Evolutionary conservation across 92 coral and sea anemone genomes (phyloP), one percentile per base, ranked within the genome.

Genomic region (Zoanthus sansibaricus): DNA sequence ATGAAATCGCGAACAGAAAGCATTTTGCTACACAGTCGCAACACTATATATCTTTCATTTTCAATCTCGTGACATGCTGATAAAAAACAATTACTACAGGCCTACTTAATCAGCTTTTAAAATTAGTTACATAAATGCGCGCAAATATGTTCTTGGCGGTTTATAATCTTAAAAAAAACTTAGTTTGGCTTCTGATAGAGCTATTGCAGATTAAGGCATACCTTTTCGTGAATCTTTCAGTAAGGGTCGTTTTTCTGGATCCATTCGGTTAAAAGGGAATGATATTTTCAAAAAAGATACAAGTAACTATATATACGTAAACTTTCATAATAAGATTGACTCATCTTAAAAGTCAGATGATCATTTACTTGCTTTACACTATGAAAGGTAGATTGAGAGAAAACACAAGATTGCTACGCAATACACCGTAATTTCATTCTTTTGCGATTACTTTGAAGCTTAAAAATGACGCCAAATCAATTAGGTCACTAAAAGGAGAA

Each of bases 161-260:
- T 25, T 25, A 25, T 25, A 25, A 25, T 25, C 25, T 25, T 25
- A 25, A 25, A 25, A 25, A 25, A 25, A 25, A 0, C 25, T 25
- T 25, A 25, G 25, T 17, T 75, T 21, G 9, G 61, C 46, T 46
- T 9, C n/a, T 52, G 9, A 18, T 76, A 52, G 37, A 76, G 25
- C 25, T 14, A 21, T 52, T 58, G 5, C n/a, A 15, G 64, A 58
- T 37, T 37, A 58, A 58, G 6, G 54, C 82, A 76, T 51, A 76
- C 82, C 82, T 76, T 54, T 32, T 44, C 54, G 1, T n/a, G 82
- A 76, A 5, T 30, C 82, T 76, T 58, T 47, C 30, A 76, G 64
- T 52, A 76, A 25, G 11, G 68, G 67, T 54, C 30, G 66, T 25
- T 25, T 21, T 18, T 76, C 25, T 25, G 25, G 25, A 25, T 25